Base-by-base conservation (phyloP, 2,797 vertebrate species). In the Gephyroberyx darwinii region DNA sequence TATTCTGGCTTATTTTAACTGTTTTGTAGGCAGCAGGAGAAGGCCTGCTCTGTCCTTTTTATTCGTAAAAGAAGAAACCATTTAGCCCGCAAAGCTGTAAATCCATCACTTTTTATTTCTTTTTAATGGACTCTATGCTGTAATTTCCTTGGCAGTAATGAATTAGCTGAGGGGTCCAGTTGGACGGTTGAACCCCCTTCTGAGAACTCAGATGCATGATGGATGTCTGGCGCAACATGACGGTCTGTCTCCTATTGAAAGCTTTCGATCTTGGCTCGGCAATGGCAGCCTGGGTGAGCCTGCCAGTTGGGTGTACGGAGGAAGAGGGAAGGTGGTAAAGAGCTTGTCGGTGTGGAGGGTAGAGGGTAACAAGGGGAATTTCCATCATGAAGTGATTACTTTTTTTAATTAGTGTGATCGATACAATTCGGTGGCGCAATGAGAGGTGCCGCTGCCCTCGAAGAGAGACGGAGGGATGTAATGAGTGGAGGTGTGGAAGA, bases 101-200 rank as follows among this genome's bases (percentile, higher is more conserved):
- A 80, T 81, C 71, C 70, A 75, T 85, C 86, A 50, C 48, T 61
- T 71, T 86, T 91, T 83, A 71, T 92, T 84, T 57, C 74, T 68
- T 78, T 89, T 91, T 88, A 90, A 89, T 59, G 66, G 87, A 81
- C 88, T 92, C 82, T 52, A 6, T 63, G 74, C 81, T 93, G 65
- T 86, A 78, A 87, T 93, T 92, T 92, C 84, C 82, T 84, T 74
- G 73, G 54, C 85, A 66, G 78, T 92, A 90, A 92, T 87, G 90
- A 91, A 74, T 90, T 71, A 82, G 81, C 86, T 75, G 86, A 88
- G 78, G 71, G 79, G 77, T 84, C 74, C 51, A 41, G 74, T 82
- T 75, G 86, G 89, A 88, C 43, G 8, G 50, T 75, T 82, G 85
- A 87, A 75, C 76, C 89, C 64, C 74, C 78, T 52, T 77, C 55